Percentiles rank a stretch among this genome's conserved stretches.
Conservation (phyloP, 2,113 vertebrate genomes). For the Emydocephalus ijimae region DNA sequence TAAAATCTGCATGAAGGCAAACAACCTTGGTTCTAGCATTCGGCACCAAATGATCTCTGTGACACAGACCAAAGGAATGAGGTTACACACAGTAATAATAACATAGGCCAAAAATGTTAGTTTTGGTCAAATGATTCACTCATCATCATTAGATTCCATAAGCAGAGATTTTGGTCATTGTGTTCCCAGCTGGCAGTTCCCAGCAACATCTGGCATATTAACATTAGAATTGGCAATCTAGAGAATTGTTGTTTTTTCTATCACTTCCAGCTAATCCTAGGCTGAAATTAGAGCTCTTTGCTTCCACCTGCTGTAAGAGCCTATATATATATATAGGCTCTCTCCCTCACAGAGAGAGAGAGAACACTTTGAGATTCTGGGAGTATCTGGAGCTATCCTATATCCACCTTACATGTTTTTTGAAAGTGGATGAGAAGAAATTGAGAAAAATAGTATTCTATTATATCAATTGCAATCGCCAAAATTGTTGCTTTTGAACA, state of each 20-base stretch:
- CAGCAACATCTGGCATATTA: slow-evolving; percentile 74
- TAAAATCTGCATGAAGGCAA: not conserved
- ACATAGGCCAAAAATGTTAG: slow-evolving; percentile 54
- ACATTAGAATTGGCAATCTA: slow-evolving; percentile 77
- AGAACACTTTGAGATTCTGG: not conserved
- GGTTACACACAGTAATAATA: slow-evolving; percentile 49
- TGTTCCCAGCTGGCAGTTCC: slow-evolving; percentile 73
- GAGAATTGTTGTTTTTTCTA: slow-evolving; percentile 67
- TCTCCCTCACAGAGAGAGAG: not conserved
- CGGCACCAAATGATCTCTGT: not conserved
- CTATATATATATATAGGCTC: not conserved
- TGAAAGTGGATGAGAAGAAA: not conserved
- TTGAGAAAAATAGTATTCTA: not conserved
- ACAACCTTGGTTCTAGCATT: not conserved
- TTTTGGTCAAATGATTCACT: slow-evolving; percentile 66
- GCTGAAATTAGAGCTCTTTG: slow-evolving; percentile 65
- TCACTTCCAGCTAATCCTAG: slow-evolving; percentile 67
- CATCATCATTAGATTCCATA: slow-evolving; percentile 65
- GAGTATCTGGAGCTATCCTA: not conserved
- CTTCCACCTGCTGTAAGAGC: slow-evolving; percentile 64
- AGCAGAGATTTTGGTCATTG: slow-evolving; percentile 67
- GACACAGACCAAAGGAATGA: slow-evolving; percentile 43
- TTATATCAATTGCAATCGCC: not conserved
- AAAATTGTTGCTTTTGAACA: not conserved
- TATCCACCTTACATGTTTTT: not conserved